Evolutionary conservation across 1,140 invertebrate species (phyloP).

Genomic region (Caenorhabditis brenneri): DNA sequence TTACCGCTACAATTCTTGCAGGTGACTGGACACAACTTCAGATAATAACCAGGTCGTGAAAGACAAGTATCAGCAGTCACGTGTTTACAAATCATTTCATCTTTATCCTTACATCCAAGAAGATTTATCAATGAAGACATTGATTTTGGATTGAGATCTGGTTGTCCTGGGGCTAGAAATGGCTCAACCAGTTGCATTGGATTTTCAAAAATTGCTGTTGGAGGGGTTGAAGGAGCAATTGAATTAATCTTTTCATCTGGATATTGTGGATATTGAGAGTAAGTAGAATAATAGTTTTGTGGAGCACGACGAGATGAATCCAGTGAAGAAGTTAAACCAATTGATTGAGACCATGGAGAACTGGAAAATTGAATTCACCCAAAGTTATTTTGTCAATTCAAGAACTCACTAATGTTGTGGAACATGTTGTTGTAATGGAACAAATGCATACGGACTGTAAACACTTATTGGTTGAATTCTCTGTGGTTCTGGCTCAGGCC

Average conservation of each 20-base stretch:
- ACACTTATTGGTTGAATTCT: constrained; percentile 11
- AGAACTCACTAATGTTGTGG: neutral
- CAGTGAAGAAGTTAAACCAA: neutral
- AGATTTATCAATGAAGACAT: constrained; percentile 20
- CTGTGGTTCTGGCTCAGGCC: neutral
- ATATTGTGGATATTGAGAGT: neutral
- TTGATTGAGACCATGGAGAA: neutral
- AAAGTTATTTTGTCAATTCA: neutral
- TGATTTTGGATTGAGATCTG: constrained; percentile 14
- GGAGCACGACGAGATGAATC: neutral
- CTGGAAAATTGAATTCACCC: neutral
- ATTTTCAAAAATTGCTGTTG: constrained; percentile 5
- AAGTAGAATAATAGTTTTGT: neutral
- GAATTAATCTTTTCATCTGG: neutral
- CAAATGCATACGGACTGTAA: neutral
- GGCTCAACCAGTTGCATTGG: neutral
- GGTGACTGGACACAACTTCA: constrained; percentile 55
- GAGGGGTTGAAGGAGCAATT: neutral
- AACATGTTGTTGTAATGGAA: neutral
- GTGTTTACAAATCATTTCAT: constrained; percentile 45
- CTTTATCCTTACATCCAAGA: constrained; percentile 50
- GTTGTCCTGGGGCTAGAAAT: neutral
- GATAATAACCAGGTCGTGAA: constrained; percentile 52
- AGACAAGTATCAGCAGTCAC: constrained; percentile 50
- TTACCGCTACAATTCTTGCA: constrained; percentile 53